Evolutionary conservation across 2,113 vertebrate genomes (phyloP).

Genomic region (Epinephelus fuscoguttatus): DNA sequence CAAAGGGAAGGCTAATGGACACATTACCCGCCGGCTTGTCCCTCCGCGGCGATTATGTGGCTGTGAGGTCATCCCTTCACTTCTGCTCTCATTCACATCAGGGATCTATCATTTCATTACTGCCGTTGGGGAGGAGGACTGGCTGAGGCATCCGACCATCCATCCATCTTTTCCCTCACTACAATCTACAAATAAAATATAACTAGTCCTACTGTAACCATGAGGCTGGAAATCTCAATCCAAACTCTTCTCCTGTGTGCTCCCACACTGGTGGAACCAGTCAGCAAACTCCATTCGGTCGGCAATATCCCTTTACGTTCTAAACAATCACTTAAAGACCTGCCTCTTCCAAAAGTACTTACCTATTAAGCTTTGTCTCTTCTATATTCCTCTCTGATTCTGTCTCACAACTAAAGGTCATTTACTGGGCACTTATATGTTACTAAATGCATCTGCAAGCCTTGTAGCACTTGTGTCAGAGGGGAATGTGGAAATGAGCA

Average conservation of each 20-base stretch:
- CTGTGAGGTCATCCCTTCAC: conserved; percentile 82
- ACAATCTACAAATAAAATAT: not conserved
- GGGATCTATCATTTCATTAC: conserved; percentile 81
- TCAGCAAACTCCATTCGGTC: not conserved
- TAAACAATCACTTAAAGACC: not conserved
- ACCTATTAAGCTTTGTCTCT: not conserved
- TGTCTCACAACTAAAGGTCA: not conserved
- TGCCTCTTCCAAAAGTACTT: not conserved
- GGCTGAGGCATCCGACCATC: conserved; percentile 24
- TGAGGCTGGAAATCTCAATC: not conserved
- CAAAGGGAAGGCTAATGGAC: conserved; percentile 73
- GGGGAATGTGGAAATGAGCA: not conserved
- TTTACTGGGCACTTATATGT: not conserved
- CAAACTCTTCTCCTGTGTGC: not conserved
- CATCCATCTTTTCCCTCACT: not conserved
- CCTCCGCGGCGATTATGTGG: conserved; percentile 76
- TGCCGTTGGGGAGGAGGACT: conserved; percentile 1
- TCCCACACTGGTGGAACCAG: not conserved
- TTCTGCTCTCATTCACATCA: conserved; percentile 77
- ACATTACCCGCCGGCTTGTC: conserved; percentile 76
- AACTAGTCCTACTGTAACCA: not conserved
- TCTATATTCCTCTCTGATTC: not conserved
- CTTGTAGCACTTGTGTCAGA: not conserved
- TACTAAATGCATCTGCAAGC: not conserved
- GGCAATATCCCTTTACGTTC: too few species aligned